phyloP scores from a whole-genome alignment of 2,888 invertebrate genomes.

The Abscondita cerata region DNA sequence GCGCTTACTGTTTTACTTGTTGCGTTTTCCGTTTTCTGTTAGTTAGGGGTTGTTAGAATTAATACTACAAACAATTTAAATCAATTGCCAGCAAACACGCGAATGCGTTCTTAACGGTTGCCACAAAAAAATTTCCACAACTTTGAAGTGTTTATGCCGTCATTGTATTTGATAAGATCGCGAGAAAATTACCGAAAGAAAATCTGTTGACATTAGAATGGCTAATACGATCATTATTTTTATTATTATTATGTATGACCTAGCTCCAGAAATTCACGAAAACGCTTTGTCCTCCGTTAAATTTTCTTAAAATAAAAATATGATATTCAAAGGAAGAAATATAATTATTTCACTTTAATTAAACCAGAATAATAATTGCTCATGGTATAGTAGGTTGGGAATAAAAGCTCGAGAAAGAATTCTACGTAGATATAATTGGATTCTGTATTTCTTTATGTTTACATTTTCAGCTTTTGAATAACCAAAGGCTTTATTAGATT shows the following conservation, averaged over 20 bases:
- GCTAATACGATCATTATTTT: not conserved
- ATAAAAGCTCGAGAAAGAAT: conserved; percentile 12
- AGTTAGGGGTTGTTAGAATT: conserved; percentile 20
- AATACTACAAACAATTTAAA: conserved; percentile 24
- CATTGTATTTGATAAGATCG: conserved; percentile 6
- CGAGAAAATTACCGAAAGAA: conserved; percentile 7
- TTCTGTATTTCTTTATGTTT: conserved; percentile 12
- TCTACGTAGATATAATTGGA: conserved; percentile 10
- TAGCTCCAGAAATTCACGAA: too few species aligned
- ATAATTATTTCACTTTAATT: conserved; percentile 9
- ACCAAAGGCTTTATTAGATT: conserved; percentile 9
- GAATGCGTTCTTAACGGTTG: conserved; percentile 5
- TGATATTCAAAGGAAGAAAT: conserved; percentile 4
- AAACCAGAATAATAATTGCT: conserved; percentile 12
- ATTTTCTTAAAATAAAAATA: not conserved
- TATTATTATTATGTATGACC: not conserved
- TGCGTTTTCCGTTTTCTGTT: conserved; percentile 17
- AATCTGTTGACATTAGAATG: not conserved
- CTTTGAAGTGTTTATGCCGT: conserved; percentile 8
- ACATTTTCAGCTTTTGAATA: conserved; percentile 5
- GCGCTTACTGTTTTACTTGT: conserved; percentile 18
- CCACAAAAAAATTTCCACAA: not conserved
- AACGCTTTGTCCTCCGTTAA: not conserved
- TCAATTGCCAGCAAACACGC: conserved; percentile 20
- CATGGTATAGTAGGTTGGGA: not conserved